Base-by-base conservation (phyloP, 2,888 invertebrate genomes). In the Epinotia brunnichana region DNA sequence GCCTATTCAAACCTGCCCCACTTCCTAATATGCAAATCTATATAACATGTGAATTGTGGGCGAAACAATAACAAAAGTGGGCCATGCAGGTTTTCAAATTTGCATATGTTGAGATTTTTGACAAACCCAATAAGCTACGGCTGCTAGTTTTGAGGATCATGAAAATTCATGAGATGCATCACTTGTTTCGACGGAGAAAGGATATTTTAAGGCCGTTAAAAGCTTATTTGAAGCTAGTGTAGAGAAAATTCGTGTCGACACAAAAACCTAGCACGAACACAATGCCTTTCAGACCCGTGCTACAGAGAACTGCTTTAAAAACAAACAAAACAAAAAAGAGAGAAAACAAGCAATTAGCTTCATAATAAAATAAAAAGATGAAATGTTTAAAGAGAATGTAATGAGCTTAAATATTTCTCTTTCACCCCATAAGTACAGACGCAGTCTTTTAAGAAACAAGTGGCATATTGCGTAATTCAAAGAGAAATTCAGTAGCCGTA, bases 11-110 rank as follows among this genome's bases (percentile, higher is more conserved):
- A 86, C 78, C 68, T 85, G 89, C 77, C 87, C 91, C 81, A 91
- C 89, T 90, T 91, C 90, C 90, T 87, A 88, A 90, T 88, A 92
- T 91, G 90, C 87, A 87, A 91, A 92, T 89, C 82, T 81, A 81
- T 81, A 81, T 85, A 83, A 83, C 85, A 87, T 83, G 84, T 86
- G 84, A 86, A 88, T 85, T 85, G 88, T 88, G 83, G 82, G 83
- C 85, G 85, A 89, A 83, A 91, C 91, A 91, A 90, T 87, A 66
- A 81, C 81, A 74, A 75, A 87, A 85, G 85, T 88, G 83, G 85
- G 83, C 76, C 87, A 85, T 79, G 79, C 87, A 84, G 85, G 84
- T 89, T 86, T 85, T 82, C 82, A 61, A 74, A 75, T 86, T 82
- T 87, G 85, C 78, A 82, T 83, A 78, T 76, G 73, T 82, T 76